Evolutionary conservation across 2,797 vertebrate genomes (phyloP).

Genomic region (Tragopan temminckii): DNA sequence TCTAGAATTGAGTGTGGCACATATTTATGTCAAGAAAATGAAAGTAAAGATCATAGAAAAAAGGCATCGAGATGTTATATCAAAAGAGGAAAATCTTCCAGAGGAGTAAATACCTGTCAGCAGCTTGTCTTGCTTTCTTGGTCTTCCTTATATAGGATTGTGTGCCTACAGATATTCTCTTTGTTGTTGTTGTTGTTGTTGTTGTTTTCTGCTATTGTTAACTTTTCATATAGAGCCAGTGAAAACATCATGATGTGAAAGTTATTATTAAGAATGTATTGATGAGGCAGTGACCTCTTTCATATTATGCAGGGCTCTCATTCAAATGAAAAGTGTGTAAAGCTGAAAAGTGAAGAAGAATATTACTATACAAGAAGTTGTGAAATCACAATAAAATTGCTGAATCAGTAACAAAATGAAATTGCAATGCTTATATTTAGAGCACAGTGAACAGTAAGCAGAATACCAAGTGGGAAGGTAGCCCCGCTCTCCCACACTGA

Average conservation of each 20-base stretch:
- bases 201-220: neutral
- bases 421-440: neutral
- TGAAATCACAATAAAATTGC: neutral
- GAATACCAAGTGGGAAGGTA: neutral
- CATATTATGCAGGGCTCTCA: neutral
- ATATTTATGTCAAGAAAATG: neutral
- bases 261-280: neutral
- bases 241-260: neutral
- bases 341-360: neutral
- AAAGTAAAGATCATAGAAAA: neutral
- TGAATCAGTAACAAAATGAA: neutral
- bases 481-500: rapidly evolving
- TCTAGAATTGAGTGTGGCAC: neutral
- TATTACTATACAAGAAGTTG: neutral
- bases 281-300: rapidly evolving
- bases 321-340: neutral
- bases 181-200: neutral
- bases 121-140: neutral
- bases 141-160: neutral
- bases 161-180: neutral
- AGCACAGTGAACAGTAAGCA: neutral
- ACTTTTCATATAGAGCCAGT: neutral
- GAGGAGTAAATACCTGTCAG: neutral
- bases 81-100: neutral
- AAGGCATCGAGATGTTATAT: neutral